Evolutionary conservation across 2,797 vertebrate genomes (phyloP).

Genomic region (Coranthus polyacanthus): DNA sequence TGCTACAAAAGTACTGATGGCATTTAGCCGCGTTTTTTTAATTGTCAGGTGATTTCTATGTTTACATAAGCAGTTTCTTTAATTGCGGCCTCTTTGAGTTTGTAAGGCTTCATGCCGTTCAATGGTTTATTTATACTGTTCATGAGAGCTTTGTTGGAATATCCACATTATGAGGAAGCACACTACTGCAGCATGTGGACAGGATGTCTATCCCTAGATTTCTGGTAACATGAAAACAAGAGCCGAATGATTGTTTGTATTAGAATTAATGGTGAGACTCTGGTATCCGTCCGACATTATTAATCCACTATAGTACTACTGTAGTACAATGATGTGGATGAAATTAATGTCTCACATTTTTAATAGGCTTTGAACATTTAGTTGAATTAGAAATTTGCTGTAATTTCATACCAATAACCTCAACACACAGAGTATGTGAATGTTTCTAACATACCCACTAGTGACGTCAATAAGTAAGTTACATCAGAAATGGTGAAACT

Average conservation of each 20-base stretch:
- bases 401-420: not conserved
- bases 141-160: slow-evolving; percentile 49
- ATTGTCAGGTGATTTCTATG: slow-evolving; percentile 38
- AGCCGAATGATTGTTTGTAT: slow-evolving; percentile 51
- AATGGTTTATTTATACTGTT: slow-evolving; percentile 55
- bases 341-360: slow-evolving; percentile 2
- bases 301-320: not conserved
- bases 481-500: too few species aligned
- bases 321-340: not conserved
- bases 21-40: slow-evolving; percentile 7
- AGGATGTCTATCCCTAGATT: slow-evolving; percentile 53
- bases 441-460: too few species aligned
- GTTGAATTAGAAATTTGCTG: not conserved
- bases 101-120: slow-evolving; percentile 10
- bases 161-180: slow-evolving; percentile 49
- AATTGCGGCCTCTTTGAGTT: slow-evolving; percentile 35
- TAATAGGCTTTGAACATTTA: slow-evolving; percentile 3
- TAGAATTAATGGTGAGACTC: slow-evolving; percentile 44
- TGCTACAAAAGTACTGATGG: slow-evolving; percentile 5
- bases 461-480: too few species aligned
- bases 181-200: slow-evolving; percentile 31
- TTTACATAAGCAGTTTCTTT: slow-evolving; percentile 43
- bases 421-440: too few species aligned
- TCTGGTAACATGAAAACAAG: slow-evolving; percentile 34
- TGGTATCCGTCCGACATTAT: slow-evolving; percentile 18